phyloP scores from a whole-genome alignment of 2,797 vertebrate genomes.

The Dermochelys coriacea region DNA sequence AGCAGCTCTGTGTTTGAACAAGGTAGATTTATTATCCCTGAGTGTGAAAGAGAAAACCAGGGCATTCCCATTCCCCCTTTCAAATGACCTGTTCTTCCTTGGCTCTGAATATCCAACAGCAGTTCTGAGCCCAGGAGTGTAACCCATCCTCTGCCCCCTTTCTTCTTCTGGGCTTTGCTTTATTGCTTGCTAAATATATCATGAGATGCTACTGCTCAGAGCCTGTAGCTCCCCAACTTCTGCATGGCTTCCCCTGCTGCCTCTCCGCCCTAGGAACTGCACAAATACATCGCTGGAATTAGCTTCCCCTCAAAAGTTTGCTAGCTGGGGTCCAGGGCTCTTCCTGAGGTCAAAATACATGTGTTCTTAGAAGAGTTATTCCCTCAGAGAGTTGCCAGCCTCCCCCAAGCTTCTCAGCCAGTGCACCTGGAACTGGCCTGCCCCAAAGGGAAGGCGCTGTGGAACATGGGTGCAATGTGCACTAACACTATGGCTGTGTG shows the following conservation, averaged over 20 bases:
- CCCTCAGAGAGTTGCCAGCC: background rate
- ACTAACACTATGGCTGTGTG: background rate
- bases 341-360: background rate
- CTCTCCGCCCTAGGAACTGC: background rate
- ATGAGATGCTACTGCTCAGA: background rate
- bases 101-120: background rate
- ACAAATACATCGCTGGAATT: background rate
- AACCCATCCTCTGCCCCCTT: background rate
- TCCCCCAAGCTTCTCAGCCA: background rate
- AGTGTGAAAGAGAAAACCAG: background rate
- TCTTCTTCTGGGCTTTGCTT: accelerated
- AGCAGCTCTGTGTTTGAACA: background rate
- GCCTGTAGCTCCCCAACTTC: background rate
- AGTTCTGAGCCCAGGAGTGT: background rate
- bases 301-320: background rate
- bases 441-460: background rate
- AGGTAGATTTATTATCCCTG: background rate
- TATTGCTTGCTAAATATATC: background rate
- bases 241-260: background rate
- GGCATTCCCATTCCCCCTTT: background rate
- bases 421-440: background rate
- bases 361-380: background rate
- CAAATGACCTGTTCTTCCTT: background rate
- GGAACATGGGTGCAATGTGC: background rate
- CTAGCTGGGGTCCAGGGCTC: background rate